These are phyloP conservation scores for Gopherus flavomarginatus DNA, from an alignment of 2,113 vertebrate species.

Conservation along the genomic window DNA sequence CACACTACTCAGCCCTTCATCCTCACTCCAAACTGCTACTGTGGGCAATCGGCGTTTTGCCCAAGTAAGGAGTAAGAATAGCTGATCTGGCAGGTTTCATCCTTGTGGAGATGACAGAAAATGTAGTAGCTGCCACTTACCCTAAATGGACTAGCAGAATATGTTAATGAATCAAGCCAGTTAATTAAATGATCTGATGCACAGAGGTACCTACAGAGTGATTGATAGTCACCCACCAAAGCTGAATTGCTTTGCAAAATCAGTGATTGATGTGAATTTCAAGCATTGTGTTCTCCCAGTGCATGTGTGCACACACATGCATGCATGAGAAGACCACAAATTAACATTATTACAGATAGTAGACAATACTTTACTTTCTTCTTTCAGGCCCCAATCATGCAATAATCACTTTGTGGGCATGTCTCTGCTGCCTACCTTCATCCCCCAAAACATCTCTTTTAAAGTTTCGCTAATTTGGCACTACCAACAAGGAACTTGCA, in stretches of 20 bases:
- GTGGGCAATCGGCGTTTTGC: neutral
- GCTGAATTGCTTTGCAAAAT: constrained; percentile 19
- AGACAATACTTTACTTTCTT: neutral
- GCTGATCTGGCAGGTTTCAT: neutral
- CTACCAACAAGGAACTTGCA: neutral
- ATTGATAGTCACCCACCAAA: constrained; percentile 21
- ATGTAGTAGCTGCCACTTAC: neutral
- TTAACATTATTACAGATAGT: neutral
- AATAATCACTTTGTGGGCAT: neutral
- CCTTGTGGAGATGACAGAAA: neutral
- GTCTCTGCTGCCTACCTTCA: neutral
- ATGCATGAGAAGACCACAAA: neutral
- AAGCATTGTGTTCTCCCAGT: neutral
- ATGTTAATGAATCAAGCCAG: neutral
- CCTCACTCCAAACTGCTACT: neutral
- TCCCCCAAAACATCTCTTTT: neutral
- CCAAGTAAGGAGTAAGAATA: neutral
- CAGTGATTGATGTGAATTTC: neutral
- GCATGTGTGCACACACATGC: fast-evolving
- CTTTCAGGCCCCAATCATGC: neutral
- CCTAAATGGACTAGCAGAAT: neutral
- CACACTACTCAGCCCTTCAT: neutral
- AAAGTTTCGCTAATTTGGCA: neutral
- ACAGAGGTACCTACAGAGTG: neutral
- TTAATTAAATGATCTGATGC: constrained; percentile 28